Evolutionary conservation across 2,888 invertebrate genomes (phyloP).

Genomic region (Hedychridium roseum): DNA sequence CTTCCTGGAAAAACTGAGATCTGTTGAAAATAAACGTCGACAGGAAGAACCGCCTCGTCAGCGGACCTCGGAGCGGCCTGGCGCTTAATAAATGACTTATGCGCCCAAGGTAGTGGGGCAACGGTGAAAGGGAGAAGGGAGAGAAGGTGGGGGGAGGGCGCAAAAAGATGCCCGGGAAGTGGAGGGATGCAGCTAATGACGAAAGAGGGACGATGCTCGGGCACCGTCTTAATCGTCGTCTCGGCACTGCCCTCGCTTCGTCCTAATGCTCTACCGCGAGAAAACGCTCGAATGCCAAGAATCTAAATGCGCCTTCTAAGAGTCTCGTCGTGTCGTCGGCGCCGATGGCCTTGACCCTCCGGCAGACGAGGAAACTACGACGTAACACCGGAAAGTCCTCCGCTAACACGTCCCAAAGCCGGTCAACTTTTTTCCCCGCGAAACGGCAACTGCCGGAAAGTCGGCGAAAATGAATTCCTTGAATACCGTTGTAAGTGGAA

Average conservation of each 20-base stretch:
- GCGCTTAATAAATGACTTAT: too few relatives aligned
- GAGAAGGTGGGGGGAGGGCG: too few relatives aligned
- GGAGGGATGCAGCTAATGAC: too few relatives aligned
- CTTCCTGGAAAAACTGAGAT: too few relatives aligned
- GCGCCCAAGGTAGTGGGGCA: too few relatives aligned
- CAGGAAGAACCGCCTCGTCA: too few relatives aligned
- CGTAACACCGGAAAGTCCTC: slow-evolving; percentile 19
- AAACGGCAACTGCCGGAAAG: too few relatives aligned
- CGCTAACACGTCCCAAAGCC: neutral
- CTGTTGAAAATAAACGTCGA: too few relatives aligned
- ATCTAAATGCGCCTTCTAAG: slow-evolving; percentile 32
- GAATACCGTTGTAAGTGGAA: neutral
- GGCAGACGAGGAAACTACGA: slow-evolving; percentile 19
- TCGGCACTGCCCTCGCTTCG: neutral
- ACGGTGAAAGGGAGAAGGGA: too few relatives aligned
- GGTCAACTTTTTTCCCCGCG: neutral
- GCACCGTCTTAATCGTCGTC: neutral
- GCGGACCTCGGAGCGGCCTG: too few relatives aligned
- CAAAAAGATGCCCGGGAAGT: too few relatives aligned
- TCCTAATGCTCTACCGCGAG: neutral
- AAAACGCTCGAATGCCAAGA: slow-evolving; percentile 27
- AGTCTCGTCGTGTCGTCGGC: slow-evolving; percentile 23
- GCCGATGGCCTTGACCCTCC: slow-evolving; percentile 33
- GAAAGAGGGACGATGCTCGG: neutral
- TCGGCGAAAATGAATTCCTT: too few relatives aligned